Percentiles rank a stretch among this genome's conserved stretches.
phyloP scores from a whole-genome alignment of 2,797 vertebrate species.

The Crossoptilon crossoptilon region DNA sequence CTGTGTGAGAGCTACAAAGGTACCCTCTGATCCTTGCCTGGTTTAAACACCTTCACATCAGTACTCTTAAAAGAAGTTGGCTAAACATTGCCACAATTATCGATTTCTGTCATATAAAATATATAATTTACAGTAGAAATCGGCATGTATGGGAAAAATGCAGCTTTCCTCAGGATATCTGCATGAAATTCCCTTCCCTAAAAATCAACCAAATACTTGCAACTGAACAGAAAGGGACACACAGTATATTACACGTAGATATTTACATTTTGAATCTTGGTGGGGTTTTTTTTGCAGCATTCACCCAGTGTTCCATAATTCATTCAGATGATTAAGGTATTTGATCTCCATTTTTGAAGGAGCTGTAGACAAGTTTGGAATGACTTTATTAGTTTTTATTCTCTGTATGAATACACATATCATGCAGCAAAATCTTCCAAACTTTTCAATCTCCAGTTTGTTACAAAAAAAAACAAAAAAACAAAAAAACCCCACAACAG shows the following conservation, averaged over 20 bases:
- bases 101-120: background rate
- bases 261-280: background rate
- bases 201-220: background rate
- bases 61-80: background rate
- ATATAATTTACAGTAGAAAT: background rate
- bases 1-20: background rate
- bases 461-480: background rate
- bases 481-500: background rate
- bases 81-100: background rate
- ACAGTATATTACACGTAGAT: too few relatives aligned
- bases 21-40: background rate
- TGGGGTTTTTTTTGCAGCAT: accelerated
- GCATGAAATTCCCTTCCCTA: background rate
- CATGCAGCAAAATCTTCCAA: background rate
- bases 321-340: background rate
- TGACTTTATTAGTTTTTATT: background rate
- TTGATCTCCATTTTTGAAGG: background rate
- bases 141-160: background rate
- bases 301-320: background rate
- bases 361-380: background rate
- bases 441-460: background rate
- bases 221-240: background rate
- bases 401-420: background rate
- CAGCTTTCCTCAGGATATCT: background rate
- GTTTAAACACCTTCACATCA: background rate